Percentiles rank a stretch among this genome's conserved stretches.
These are phyloP conservation scores for Rhinophrynus dorsalis DNA, from an alignment of 2,797 vertebrate genomes.

Conservation along the genomic window DNA sequence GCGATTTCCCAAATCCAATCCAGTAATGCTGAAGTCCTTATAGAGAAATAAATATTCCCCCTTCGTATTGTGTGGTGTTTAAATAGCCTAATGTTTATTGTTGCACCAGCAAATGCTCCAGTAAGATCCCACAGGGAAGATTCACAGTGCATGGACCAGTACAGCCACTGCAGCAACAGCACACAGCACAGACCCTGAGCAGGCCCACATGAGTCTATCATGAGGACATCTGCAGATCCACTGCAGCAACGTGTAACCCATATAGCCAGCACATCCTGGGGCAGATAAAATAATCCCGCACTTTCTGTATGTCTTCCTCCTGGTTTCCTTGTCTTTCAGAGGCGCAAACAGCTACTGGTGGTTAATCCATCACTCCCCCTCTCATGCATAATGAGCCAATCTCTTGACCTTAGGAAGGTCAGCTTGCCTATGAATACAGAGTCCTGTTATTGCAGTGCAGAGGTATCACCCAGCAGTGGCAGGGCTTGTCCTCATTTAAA, in stretches of 20 bases:
- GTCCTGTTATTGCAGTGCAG: not conserved
- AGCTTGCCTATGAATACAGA: not conserved
- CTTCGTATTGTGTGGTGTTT: constrained; percentile 4
- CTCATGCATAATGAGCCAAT: constrained; percentile 9
- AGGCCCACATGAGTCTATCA: not conserved
- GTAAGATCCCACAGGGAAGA: not conserved
- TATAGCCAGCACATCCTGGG: constrained; percentile 13
- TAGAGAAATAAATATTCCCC: not conserved
- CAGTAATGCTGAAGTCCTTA: no score
- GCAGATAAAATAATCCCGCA: constrained; percentile 1
- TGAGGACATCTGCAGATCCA: constrained; percentile 3
- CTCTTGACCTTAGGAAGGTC: constrained; percentile 22
- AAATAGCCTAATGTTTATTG: constrained; percentile 10
- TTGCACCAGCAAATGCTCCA: constrained; percentile 4
- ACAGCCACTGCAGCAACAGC: constrained; percentile 19
- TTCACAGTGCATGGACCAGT: not conserved
- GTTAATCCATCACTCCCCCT: constrained; percentile 26
- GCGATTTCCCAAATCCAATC: not conserved
- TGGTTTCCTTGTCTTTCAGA: not conserved
- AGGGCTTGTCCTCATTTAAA: constrained; percentile 19
- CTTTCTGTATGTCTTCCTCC: constrained; percentile 3
- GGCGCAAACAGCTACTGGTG: not conserved
- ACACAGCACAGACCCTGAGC: not conserved
- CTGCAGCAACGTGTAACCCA: not conserved
- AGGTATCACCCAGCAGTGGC: not conserved